Percentiles rank a stretch among this genome's conserved stretches.
Evolutionary conservation across 2,888 invertebrate species (phyloP).

Genomic region (Pherbina coryleti): DNA sequence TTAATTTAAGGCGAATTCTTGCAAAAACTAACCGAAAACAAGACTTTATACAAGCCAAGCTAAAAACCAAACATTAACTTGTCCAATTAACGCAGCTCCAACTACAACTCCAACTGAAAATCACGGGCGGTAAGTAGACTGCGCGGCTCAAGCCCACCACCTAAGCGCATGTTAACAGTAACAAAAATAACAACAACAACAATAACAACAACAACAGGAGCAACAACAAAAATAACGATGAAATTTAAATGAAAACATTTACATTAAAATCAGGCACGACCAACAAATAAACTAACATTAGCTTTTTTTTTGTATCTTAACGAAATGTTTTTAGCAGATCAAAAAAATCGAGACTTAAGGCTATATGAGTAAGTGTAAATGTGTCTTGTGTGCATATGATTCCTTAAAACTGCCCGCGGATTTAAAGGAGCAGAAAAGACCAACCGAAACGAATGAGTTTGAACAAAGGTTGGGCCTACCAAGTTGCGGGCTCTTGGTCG

Average conservation of each 20-base stretch:
- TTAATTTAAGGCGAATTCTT: conserved; percentile 20
- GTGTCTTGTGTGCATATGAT: too few species aligned
- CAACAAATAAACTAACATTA: background rate
- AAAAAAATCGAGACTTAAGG: too few species aligned
- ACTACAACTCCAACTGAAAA: background rate
- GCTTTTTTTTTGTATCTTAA: too few species aligned
- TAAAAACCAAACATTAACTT: conserved; percentile 42
- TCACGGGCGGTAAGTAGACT: background rate
- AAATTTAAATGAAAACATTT: conserved; percentile 42
- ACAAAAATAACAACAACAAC: conserved; percentile 44
- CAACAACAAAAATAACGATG: conserved; percentile 52
- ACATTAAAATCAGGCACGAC: conserved; percentile 26
- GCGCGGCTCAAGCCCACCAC: background rate
- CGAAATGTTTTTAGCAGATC: too few species aligned
- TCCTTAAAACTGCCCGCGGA: too few species aligned
- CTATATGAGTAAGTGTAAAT: too few species aligned
- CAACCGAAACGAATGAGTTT: conserved; percentile 5
- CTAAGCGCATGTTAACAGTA: conserved; percentile 54
- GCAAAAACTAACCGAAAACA: conserved; percentile 16
- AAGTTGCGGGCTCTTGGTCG: too few species aligned
- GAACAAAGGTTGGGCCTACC: background rate
- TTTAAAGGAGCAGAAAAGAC: background rate
- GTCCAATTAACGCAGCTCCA: conserved; percentile 48
- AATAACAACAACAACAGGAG: conserved; percentile 28
- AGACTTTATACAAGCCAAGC: conserved; percentile 1